These are phyloP conservation scores for Tokudaia muenninki DNA, from an alignment of 2,797 vertebrate genomes.

Conservation along the genomic window DNA sequence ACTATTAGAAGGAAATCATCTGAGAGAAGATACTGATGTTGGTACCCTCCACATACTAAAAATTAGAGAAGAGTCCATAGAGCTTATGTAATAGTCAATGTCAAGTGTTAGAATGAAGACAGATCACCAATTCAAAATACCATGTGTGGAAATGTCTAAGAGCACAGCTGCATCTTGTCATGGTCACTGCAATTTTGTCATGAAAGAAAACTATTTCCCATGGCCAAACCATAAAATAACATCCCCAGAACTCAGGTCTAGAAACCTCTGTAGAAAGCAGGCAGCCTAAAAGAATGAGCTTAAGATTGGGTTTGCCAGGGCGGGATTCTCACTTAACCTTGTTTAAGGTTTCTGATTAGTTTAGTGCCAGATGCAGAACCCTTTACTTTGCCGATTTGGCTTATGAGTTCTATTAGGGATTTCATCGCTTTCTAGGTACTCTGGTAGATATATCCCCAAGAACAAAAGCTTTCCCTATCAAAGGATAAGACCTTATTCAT, in stretches of 20 bases:
- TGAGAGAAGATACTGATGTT: not conserved
- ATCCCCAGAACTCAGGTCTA: not conserved
- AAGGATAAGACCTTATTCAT: not conserved
- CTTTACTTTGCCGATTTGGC: constrained; percentile 32
- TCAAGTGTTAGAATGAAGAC: not conserved
- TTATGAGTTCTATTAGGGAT: not conserved
- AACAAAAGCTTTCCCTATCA: constrained; percentile 33
- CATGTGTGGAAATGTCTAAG: not conserved
- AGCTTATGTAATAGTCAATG: not conserved
- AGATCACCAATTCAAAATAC: not conserved
- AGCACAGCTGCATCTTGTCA: not conserved
- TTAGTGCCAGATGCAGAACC: not conserved
- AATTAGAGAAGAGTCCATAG: not conserved
- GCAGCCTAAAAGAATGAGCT: not conserved
- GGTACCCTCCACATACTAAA: not conserved
- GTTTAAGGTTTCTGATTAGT: not conserved
- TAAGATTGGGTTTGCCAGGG: not conserved
- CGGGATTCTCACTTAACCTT: not conserved
- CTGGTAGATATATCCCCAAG: constrained; percentile 14
- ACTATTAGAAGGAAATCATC: not conserved
- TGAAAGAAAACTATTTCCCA: not conserved
- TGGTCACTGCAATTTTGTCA: not conserved
- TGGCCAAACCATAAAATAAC: not conserved
- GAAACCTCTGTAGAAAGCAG: not conserved
- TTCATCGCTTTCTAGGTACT: constrained; percentile 15